A percentile compares a stretch with the other conserved stretches of the same genome.
phyloP scores from a whole-genome alignment of 2,888 invertebrate species.

The Podotricha telesiphe region DNA sequence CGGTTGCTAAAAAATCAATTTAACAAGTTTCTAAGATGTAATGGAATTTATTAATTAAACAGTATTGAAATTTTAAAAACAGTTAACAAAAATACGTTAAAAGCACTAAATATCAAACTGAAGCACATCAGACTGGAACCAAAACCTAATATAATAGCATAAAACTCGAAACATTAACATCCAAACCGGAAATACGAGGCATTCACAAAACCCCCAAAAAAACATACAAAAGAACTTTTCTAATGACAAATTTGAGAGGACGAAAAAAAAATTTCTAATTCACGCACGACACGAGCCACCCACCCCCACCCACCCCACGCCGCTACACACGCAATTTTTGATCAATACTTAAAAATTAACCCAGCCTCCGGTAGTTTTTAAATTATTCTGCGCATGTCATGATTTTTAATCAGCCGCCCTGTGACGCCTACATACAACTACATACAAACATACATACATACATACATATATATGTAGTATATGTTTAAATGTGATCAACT shows the following conservation, averaged over 20 bases:
- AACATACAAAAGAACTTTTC: slow-evolving; percentile 54
- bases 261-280: slow-evolving; percentile 63
- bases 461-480: slow-evolving; percentile 52
- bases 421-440: slow-evolving; percentile 65
- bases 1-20: too few relatives aligned
- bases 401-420: slow-evolving; percentile 81
- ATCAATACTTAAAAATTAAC: slow-evolving; percentile 85
- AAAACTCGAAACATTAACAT: not conserved
- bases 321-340: slow-evolving; percentile 78
- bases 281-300: slow-evolving; percentile 61
- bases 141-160: too few relatives aligned
- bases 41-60: too few relatives aligned
- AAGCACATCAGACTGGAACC: too few relatives aligned
- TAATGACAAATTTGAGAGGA: slow-evolving; percentile 75
- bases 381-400: slow-evolving; percentile 83
- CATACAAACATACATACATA: slow-evolving; percentile 49
- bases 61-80: too few relatives aligned
- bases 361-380: slow-evolving; percentile 81
- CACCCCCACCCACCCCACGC: slow-evolving; percentile 47
- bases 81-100: too few relatives aligned
- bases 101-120: too few relatives aligned
- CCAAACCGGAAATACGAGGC: not conserved
- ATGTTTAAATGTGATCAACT: slow-evolving; percentile 59
- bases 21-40: too few relatives aligned
- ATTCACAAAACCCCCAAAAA: not conserved